Evolutionary conservation across 2,113 vertebrate genomes (phyloP).

Genomic region (Chroicocephalus ridibundus): DNA sequence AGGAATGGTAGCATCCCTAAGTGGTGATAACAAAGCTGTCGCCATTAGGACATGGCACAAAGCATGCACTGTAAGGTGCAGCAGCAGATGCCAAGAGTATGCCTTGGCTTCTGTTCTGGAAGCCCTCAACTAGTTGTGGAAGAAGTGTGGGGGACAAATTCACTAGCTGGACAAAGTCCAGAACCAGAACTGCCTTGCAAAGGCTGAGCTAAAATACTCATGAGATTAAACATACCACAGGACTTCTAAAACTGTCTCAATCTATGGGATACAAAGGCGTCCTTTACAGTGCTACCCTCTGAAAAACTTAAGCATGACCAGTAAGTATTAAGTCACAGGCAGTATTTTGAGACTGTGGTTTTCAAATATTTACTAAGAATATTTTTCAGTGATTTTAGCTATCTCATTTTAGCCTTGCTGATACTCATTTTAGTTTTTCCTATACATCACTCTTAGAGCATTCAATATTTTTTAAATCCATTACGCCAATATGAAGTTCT

Average conservation of each 20-base stretch:
- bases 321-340: background rate
- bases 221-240: background rate
- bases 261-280: background rate
- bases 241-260: background rate
- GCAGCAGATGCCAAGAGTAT: background rate
- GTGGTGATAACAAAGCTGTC: background rate
- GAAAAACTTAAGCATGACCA: background rate
- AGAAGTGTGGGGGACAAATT: background rate
- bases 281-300: background rate
- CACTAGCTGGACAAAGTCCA: background rate
- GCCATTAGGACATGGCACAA: background rate
- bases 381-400: background rate
- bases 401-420: background rate
- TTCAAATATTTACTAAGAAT: background rate
- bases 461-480: background rate
- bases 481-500: background rate
- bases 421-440: background rate
- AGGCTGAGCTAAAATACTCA: background rate
- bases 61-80: background rate
- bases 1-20: background rate
- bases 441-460: background rate
- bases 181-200: background rate
- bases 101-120: background rate
- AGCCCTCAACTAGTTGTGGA: background rate
- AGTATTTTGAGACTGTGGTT: background rate